Percentiles rank a stretch among this genome's conserved stretches.
Evolutionary conservation across 2,113 vertebrate species (phyloP).

Genomic region (Scomber scombrus): DNA sequence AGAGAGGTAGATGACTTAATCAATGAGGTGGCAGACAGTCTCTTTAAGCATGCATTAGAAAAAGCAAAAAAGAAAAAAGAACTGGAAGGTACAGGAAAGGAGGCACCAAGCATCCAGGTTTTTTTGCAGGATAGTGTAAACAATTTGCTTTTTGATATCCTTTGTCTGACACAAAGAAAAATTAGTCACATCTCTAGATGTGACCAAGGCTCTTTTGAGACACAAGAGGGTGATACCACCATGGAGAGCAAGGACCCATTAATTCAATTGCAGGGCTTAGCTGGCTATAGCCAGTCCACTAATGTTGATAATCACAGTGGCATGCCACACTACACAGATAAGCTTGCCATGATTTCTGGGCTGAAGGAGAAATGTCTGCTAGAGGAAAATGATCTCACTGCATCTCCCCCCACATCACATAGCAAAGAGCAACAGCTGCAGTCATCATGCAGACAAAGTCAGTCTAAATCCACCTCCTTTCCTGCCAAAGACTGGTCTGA

Average conservation of each 20-base stretch:
- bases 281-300: constrained; percentile 57
- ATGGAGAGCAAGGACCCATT: constrained; percentile 70
- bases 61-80: constrained; percentile 88
- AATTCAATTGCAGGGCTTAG: constrained; percentile 66
- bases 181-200: constrained; percentile 85
- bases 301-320: constrained; percentile 61
- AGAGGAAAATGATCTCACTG: constrained; percentile 65
- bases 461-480: constrained; percentile 52
- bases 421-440: constrained; percentile 74
- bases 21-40: constrained; percentile 89
- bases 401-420: constrained; percentile 19
- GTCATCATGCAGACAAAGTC: constrained; percentile 59
- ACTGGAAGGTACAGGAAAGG: constrained; percentile 71
- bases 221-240: constrained; percentile 54
- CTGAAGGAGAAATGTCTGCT: constrained; percentile 59
- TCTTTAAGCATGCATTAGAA: constrained; percentile 91
- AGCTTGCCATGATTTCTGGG: constrained; percentile 43
- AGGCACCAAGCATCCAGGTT: constrained; percentile 78
- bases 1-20: constrained; percentile 87
- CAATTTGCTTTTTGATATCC: constrained; percentile 89
- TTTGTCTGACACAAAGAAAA: constrained; percentile 91
- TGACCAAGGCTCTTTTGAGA: constrained; percentile 71
- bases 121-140: constrained; percentile 88
- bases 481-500: constrained; percentile 69
- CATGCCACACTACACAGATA: constrained; percentile 62